Base-by-base conservation (phyloP, 2,113 vertebrate genomes). In the Elachura formosa region DNA sequence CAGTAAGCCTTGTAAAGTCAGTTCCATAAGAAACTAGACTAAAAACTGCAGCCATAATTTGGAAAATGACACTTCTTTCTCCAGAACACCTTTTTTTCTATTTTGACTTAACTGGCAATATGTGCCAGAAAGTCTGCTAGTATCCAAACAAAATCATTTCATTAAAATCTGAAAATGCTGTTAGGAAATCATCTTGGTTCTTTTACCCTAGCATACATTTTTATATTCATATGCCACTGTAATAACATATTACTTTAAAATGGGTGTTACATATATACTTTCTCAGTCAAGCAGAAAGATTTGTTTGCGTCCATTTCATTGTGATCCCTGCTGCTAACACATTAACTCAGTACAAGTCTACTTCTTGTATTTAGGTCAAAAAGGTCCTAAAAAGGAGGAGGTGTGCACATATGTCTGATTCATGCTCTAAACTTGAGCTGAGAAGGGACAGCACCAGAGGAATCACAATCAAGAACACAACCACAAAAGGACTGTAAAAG, bases 1-100 rank as follows among this genome's bases (percentile, higher is more conserved):
- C 22, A 61, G 62, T 40, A 36, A 69, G 48, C 76, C 79, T 85
- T 85, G 55, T 63, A 80, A 87, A 91, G 75, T n/a, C 4, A 12
- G 62, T 90, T 94, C 43, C 54, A 54, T 43, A 93, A 90, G 71
- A 90, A 95, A 86, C 10, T 31, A 92, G 75, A 46, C 25, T 85
- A 66, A 79, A 86, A 96, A 62, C 71, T 74, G 59, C 66, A 69
- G 82, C 71, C 63, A 54, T 85, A 34, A 95, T 76, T 88, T 92
- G 94, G 88, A 90, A 93, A 90, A 83, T 59, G 36, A 88, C 75
- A 86, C 55, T 90, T 96, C 41, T 75, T 86, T 94, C 90, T 90
- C 85, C 84, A 81, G 43, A 95, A 96, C 74, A 94, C 61, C 56
- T 84, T 89, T 94, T 76, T 75, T 92, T 84, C n/a, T 34, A 48